These are phyloP conservation scores for Takifugu flavidus DNA, from an alignment of 2,113 vertebrate species.

Conservation along the genomic window DNA sequence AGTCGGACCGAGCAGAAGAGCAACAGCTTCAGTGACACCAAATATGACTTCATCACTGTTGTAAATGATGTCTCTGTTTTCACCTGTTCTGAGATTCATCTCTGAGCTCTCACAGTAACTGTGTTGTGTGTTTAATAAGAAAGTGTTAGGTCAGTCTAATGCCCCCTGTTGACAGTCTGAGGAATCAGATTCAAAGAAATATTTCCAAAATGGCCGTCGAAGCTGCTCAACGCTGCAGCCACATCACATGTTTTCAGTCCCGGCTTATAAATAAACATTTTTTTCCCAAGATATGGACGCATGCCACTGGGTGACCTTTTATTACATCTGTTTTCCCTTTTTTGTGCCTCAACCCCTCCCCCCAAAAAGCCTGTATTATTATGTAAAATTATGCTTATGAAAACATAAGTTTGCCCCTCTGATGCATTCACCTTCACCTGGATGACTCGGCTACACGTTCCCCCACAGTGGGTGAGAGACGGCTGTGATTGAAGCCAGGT, in stretches of 20 bases:
- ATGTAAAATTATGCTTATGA: slow-evolving; percentile 84
- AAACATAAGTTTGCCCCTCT: slow-evolving; percentile 74
- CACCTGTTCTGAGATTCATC: too few species aligned
- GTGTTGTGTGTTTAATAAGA: not conserved
- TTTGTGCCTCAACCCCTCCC: slow-evolving; percentile 39
- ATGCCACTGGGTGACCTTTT: slow-evolving; percentile 76
- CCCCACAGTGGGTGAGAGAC: slow-evolving; percentile 54
- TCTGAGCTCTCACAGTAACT: too few species aligned
- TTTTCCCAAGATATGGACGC: slow-evolving; percentile 67
- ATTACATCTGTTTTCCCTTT: slow-evolving; percentile 81
- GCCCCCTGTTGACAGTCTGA: slow-evolving; percentile 66
- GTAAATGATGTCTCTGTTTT: too few species aligned
- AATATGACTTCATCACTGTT: too few species aligned
- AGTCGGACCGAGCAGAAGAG: slow-evolving; percentile 44
- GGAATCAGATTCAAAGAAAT: slow-evolving; percentile 57
- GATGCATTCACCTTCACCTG: slow-evolving; percentile 76
- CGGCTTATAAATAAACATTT: slow-evolving; percentile 76
- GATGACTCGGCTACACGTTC: slow-evolving; percentile 73
- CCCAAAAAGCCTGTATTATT: slow-evolving; percentile 67
- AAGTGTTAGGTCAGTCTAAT: slow-evolving; percentile 44
- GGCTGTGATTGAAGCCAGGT: slow-evolving; percentile 78
- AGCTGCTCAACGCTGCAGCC: slow-evolving; percentile 31
- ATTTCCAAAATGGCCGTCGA: slow-evolving; percentile 56
- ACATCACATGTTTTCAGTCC: slow-evolving; percentile 72
- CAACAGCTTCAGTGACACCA: not conserved